These are phyloP conservation scores for Agonopterix heracliana DNA, from an alignment of 2,888 invertebrate species.

Conservation along the genomic window DNA sequence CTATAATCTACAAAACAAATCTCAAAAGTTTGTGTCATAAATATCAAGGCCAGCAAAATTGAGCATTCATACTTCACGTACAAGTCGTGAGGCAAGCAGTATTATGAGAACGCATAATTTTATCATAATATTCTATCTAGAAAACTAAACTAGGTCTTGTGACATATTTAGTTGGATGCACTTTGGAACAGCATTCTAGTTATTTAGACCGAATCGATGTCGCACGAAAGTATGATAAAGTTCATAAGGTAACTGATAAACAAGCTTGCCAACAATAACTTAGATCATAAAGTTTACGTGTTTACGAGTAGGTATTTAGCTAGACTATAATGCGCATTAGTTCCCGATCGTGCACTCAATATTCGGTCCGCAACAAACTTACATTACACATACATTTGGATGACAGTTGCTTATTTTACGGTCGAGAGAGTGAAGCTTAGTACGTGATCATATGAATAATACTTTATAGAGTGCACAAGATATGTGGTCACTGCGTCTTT, in stretches of 20 bases:
- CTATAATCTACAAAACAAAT: conserved; percentile 30
- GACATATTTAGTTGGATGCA: conserved; percentile 1
- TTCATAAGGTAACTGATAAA: conserved; percentile 5
- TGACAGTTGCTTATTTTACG: neutral
- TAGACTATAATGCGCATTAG: too few relatives aligned
- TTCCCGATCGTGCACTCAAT: too few relatives aligned
- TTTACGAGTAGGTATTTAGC: too few relatives aligned
- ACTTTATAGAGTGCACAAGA: neutral
- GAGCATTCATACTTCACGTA: conserved; percentile 34
- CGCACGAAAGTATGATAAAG: conserved; percentile 2
- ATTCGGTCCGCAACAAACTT: too few relatives aligned
- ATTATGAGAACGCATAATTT: conserved; percentile 5
- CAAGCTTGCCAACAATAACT: neutral
- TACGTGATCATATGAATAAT: neutral
- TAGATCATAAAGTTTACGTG: too few relatives aligned
- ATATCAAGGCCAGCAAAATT: conserved; percentile 51
- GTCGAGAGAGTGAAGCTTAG: neutral
- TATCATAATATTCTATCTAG: conserved; percentile 1
- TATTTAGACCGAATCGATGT: neutral
- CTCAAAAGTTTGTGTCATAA: conserved; percentile 46
- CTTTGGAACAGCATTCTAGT: conserved; percentile 1
- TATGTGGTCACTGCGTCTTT: conserved; percentile 4
- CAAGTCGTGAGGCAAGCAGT: conserved; percentile 12
- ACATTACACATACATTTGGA: too few relatives aligned
- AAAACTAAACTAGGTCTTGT: neutral